Evolutionary conservation across 2,113 vertebrate genomes (phyloP).

Genomic region (Nothobranchius kuhntae): DNA sequence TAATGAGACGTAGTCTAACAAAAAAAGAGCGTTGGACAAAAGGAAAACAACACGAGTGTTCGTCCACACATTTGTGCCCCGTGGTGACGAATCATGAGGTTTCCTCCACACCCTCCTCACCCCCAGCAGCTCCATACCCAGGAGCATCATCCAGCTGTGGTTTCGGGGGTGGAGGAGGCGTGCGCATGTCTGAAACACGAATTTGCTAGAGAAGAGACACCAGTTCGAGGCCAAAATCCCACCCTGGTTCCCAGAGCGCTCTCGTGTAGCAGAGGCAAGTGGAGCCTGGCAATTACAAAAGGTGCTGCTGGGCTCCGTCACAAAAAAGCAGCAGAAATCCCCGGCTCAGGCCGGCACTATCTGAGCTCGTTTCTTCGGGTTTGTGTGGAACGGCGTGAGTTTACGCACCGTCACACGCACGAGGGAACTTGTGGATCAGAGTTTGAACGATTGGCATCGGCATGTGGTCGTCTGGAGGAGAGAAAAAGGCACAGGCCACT

Average conservation of each 20-base stretch:
- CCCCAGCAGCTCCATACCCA: slow-evolving; percentile 12
- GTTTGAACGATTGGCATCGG: slow-evolving; percentile 42
- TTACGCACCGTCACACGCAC: slow-evolving; percentile 10
- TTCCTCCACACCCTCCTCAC: slow-evolving; percentile 4
- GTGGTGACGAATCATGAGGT: too few relatives aligned
- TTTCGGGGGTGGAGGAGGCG: background rate
- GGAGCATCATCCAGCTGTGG: slow-evolving; percentile 40
- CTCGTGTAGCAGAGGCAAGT: slow-evolving; percentile 30
- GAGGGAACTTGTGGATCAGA: slow-evolving; percentile 40
- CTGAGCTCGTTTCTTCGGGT: slow-evolving; percentile 20
- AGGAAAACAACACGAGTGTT: background rate
- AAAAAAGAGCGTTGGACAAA: background rate
- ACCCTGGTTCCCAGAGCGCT: slow-evolving; percentile 10
- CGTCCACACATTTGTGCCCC: background rate
- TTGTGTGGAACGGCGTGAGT: slow-evolving; percentile 12
- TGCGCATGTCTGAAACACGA: slow-evolving; percentile 20
- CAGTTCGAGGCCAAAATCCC: slow-evolving; percentile 26
- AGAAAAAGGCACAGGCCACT: slow-evolving; percentile 26
- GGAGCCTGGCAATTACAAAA: slow-evolving; percentile 41
- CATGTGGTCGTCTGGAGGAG: slow-evolving; percentile 4
- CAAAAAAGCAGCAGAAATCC: slow-evolving; percentile 27
- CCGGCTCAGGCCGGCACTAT: slow-evolving; percentile 26
- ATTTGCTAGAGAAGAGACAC: background rate
- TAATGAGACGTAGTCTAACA: background rate
- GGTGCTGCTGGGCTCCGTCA: slow-evolving; percentile 33